phyloP scores from a whole-genome alignment of 2,113 vertebrate species.

The Andinoacara biseriatus region DNA sequence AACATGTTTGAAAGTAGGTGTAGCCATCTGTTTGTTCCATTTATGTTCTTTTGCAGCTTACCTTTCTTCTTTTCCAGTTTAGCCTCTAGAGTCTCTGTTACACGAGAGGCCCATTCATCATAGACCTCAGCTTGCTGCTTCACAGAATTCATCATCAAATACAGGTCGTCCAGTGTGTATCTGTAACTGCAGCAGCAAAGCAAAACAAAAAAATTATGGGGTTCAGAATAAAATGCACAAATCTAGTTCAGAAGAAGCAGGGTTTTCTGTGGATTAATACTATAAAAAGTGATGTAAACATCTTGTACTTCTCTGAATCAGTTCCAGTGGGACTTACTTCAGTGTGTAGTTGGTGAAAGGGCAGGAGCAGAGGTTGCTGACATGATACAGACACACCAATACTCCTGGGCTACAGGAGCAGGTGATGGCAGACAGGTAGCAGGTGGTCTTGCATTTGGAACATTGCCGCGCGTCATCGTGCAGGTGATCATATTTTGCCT shows the following conservation, averaged over 20 bases:
- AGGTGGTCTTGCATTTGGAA: conserved; percentile 93
- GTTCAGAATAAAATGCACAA: neutral
- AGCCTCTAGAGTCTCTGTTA: conserved; percentile 89
- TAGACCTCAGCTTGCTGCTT: conserved; percentile 89
- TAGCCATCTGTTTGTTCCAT: neutral
- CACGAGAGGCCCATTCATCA: conserved; percentile 89
- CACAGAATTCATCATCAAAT: conserved; percentile 91
- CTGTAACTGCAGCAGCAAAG: conserved; percentile 82
- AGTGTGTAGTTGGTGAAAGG: conserved; percentile 86
- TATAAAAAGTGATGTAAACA: neutral
- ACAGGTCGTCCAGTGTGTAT: conserved; percentile 91
- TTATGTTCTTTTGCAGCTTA: conserved; percentile 58
- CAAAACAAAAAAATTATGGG: neutral
- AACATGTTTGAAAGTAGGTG: no score
- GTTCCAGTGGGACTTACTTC: conserved; percentile 82
- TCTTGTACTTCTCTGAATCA: neutral
- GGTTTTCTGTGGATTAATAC: neutral
- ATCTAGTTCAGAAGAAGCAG: neutral
- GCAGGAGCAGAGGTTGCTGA: conserved; percentile 88
- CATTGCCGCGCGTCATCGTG: conserved; percentile 97
- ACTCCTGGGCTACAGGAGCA: conserved; percentile 87
- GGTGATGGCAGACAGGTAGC: conserved; percentile 94
- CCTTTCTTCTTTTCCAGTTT: conserved; percentile 92
- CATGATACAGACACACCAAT: conserved; percentile 91
- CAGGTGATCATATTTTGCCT: conserved; percentile 89